Conservation (phyloP, 1,140 invertebrate species). For the Uloborus diversus region DNA sequence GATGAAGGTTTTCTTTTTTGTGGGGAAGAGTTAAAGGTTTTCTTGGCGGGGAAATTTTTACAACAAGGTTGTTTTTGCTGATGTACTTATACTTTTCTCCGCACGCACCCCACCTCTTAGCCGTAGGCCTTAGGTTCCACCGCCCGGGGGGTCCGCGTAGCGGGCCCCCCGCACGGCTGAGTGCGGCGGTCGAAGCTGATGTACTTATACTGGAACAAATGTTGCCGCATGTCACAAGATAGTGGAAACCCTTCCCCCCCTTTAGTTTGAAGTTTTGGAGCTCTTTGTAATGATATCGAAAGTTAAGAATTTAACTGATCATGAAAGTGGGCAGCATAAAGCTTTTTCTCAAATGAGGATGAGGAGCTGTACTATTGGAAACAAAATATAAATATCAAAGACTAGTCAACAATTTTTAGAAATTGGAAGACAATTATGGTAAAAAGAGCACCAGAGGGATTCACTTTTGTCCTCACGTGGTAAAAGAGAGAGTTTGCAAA, state of each 20-base stretch:
- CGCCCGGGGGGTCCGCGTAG: too few species aligned
- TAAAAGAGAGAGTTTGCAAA: not conserved
- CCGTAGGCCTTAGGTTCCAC: too few species aligned
- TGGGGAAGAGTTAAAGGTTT: too few species aligned
- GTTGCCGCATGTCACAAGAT: not conserved
- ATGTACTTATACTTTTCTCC: too few species aligned
- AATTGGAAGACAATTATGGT: not conserved
- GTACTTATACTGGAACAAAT: not conserved
- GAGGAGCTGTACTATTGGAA: not conserved
- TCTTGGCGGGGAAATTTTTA: too few species aligned
- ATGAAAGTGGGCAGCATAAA: not conserved
- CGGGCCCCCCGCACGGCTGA: too few species aligned
- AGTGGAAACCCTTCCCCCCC: not conserved
- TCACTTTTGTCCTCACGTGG: not conserved
- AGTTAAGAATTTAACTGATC: not conserved
- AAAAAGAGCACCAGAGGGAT: not conserved
- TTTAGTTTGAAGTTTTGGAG: too few species aligned
- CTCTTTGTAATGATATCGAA: not conserved
- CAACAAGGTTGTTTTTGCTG: too few species aligned
- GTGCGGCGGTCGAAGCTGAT: too few species aligned
- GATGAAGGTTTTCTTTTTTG: too few species aligned
- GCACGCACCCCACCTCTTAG: too few species aligned
- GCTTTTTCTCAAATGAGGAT: not conserved
- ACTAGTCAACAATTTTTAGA: not conserved
- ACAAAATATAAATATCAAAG: not conserved